Base-by-base conservation (phyloP, 2,797 vertebrate species). In the Crotalus adamanteus region DNA sequence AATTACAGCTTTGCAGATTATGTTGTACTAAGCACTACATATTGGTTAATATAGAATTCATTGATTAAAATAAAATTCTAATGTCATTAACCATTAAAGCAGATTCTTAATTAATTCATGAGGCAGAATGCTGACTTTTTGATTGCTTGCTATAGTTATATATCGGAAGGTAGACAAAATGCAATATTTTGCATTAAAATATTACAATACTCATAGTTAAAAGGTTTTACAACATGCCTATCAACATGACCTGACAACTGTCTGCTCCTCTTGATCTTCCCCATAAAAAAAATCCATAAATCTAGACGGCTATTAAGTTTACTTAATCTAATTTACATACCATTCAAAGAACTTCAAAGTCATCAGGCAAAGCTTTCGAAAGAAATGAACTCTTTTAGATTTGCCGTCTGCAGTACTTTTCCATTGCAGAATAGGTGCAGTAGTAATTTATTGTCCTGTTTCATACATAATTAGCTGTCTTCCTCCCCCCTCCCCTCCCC, bases 11-110 rank as follows among this genome's bases (percentile, higher is more conserved):
- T 65, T 65, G 25, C 42, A 20, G 16, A 65, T 63, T n/a, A 28
- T 18, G 26, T 65, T 63, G 18, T 65, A 65, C 26, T 28, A 13
- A 25, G 26, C n/a, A 22, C 4, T 69, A 51, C 5, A 63, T 88
- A 47, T 31, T 47, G 11, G 31, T 65, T 63, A 89, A 31, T 8
- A 18, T 89, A 22, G 47, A 69, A 53, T 69, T n/a, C 61, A 65
- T 89, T 51, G 61, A 90, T 90, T 51, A 90, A 53, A 90, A 20
- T 28, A 65, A 61, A 31, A 55, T 55, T 65, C 28, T 53, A 90
- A 90, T 90, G 61, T n/a, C n/a, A n/a, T n/a, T 90, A 63, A 90
- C 16, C 88, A 89, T 65, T 53, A 65, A 53, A 61, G 42, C 42
- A 65, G 8, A 31, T 69, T 90, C 51, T 69, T 69, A 6, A 28